Evolutionary conservation across 1,140 invertebrate species (phyloP), one percentile per base, ranked within the genome.

Genomic region (Microplitis demolitor): DNA sequence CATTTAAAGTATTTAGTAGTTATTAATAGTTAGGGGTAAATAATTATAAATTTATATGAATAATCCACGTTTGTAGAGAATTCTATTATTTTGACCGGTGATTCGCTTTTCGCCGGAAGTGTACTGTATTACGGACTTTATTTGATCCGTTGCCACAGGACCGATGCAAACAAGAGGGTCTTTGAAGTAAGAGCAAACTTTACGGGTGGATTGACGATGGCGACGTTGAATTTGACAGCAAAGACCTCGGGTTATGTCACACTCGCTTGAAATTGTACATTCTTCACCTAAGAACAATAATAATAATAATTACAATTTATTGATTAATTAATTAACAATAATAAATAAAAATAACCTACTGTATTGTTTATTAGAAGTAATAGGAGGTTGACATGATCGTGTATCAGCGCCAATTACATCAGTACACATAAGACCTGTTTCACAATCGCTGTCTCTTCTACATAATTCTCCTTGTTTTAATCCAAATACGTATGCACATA

Each of bases 151-250:
- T 1, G 93, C 93, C 0, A 95, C 93, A 0, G 92, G 92, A 1
- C 95, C 95, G 74, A 97, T 94, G 88, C 95, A 97, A 24, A 95
- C 93, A 9, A 96, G 88, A 13, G 95, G 93, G 78, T 96, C 95
- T 79, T 94, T 95, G 90, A 96, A 97, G 85, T 96, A 96, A 5
- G 93, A 94, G 85, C 95, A 96, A 74, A 94, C 92, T 90, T 95
- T 96, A 83, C 94, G 89, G 54, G 93, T 91, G 68, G 92, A 91
- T 88, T 94, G 94, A 56, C 95, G 89, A 83, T 97, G 95, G 78
- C 95, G 90, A 71, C 94, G 90, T 76, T 96, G 94, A 67, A 96
- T 87, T 83, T 96, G 94, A 84, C 95, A 97, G 84, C 95, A 97
- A 14, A 97, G 89, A 33, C 95, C 95, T 53, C 93, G 90, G 56